A percentile compares a stretch with the other conserved stretches of the same genome.
These are phyloP conservation scores for Neogobius melanostomus DNA, from an alignment of 2,113 vertebrate genomes.

Conservation along the genomic window DNA sequence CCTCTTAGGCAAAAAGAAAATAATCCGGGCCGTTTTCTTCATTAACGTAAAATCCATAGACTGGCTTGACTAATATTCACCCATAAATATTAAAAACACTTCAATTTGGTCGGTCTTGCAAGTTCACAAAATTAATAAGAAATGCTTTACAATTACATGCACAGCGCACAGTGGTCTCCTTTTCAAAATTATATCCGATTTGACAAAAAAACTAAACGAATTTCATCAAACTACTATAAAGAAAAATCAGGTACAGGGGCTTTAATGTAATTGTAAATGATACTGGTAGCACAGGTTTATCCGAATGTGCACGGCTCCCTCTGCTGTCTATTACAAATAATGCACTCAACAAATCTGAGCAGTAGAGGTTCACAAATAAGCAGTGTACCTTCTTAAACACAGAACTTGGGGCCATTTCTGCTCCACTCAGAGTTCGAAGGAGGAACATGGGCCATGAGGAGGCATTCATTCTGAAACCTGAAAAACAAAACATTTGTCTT, in stretches of 20 bases:
- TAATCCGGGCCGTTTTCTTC: too few relatives aligned
- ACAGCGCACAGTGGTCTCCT: too few relatives aligned
- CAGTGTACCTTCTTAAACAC: slow-evolving; percentile 90
- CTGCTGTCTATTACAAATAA: slow-evolving; percentile 8
- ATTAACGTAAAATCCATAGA: too few relatives aligned
- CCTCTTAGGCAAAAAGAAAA: too few relatives aligned
- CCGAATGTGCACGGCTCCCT: slow-evolving; percentile 7
- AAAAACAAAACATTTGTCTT: neutral
- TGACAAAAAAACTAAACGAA: too few relatives aligned
- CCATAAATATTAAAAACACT: too few relatives aligned
- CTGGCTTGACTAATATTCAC: too few relatives aligned
- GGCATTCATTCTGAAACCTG: slow-evolving; percentile 94
- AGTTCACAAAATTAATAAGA: too few relatives aligned
- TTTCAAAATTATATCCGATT: too few relatives aligned
- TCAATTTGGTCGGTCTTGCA: too few relatives aligned
- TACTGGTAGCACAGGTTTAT: neutral
- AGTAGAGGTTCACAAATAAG: neutral
- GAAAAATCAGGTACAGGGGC: neutral
- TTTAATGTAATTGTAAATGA: neutral
- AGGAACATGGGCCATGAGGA: slow-evolving; percentile 99
- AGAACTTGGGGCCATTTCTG: slow-evolving; percentile 88
- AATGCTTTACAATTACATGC: too few relatives aligned
- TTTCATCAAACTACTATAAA: too few relatives aligned
- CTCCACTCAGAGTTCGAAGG: slow-evolving; percentile 89
- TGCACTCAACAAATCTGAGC: neutral